A percentile compares a stretch with the other conserved stretches of the same genome.
Evolutionary conservation across 2,888 invertebrate genomes (phyloP).

Genomic region (Agonopterix arenella): DNA sequence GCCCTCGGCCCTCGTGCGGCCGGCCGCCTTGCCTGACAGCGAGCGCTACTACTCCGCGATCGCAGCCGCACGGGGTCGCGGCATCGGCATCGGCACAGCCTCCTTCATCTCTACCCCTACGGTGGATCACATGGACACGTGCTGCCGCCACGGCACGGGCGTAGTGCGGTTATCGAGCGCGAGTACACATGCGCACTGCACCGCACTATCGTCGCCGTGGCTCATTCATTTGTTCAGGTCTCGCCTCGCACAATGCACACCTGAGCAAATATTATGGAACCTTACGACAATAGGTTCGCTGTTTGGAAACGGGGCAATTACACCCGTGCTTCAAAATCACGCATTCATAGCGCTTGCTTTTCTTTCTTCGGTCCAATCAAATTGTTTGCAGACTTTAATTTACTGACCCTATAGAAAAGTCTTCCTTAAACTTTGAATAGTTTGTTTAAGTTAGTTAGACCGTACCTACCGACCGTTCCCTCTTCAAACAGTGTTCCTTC

Average conservation of each 20-base stretch:
- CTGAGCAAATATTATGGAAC: conserved; percentile 69
- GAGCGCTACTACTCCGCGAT: conserved; percentile 9
- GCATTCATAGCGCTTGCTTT: too few species aligned
- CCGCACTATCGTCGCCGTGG: conserved; percentile 36
- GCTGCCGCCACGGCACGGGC: conserved; percentile 34
- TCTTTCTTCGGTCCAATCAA: too few species aligned
- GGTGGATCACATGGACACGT: conserved; percentile 51
- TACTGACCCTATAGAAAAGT: too few species aligned
- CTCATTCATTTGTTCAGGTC: conserved; percentile 60
- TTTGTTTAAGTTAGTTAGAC: too few species aligned
- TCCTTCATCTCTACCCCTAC: conserved; percentile 49
- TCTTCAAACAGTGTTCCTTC: too few species aligned
- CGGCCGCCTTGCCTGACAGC: conserved; percentile 6
- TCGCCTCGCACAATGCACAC: conserved; percentile 48
- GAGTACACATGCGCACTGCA: conserved; percentile 65
- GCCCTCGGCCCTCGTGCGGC: conserved; percentile 8
- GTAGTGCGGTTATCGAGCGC: conserved; percentile 70
- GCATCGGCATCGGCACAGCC: conserved; percentile 24
- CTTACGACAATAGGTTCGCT: conserved; percentile 49
- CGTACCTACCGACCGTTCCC: too few species aligned
- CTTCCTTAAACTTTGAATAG: too few species aligned
- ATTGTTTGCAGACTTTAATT: too few species aligned
- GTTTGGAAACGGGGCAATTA: conserved; percentile 34
- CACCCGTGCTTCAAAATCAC: background rate
- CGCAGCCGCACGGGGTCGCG: conserved; percentile 22